Evolutionary conservation across 2,888 invertebrate species (phyloP), one percentile per base, ranked within the genome.

Genomic region (Sesia bembeciformis): DNA sequence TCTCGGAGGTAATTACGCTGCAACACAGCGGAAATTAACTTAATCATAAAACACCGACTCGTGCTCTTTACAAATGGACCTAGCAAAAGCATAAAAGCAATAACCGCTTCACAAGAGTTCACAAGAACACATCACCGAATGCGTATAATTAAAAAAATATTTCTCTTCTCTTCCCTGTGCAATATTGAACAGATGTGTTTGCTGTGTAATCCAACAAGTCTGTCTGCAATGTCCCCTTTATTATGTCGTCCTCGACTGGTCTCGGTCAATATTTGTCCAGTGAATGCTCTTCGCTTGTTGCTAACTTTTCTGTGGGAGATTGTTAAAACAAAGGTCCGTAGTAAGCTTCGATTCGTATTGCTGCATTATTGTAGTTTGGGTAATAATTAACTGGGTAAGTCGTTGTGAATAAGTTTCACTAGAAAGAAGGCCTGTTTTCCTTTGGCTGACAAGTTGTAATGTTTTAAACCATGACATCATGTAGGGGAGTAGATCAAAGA

Each of bases 221-320:
- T 63, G 65, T 63, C 58, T 56, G 59, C 60, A 43, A 62, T 60
- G 63, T 64, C 68, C 63, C 65, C 58, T 70, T 67, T 74, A 74
- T 75, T 72, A 66, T 56, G 58, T 51, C 57, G 61, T 60, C 57
- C 61, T 61, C 66, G 64, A 57, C 61, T 63, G 59, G 62, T 62
- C 64, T 71, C 60, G 59, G 67, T 67, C 68, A 75, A 76, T 70
- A 72, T 70, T 75, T 62, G 65, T 60, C 52, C 56, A 56, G 58
- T 53, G 58, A 55, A 64, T 63, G 57, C 61, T 58, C 54, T 56
- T 53, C 50, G 55, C 59, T 62, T 62, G 59, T 62, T 62, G 65
- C 63, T 63, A 60, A 60, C 54, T 54, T 54, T 58, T 58, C 60
- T 23, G 23, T 23, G 23, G 23, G 40, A 60, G 23, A 23, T 43